These are phyloP conservation scores for Potamilus streckersoni DNA, from an alignment of 1,140 invertebrate species.

Conservation along the genomic window DNA sequence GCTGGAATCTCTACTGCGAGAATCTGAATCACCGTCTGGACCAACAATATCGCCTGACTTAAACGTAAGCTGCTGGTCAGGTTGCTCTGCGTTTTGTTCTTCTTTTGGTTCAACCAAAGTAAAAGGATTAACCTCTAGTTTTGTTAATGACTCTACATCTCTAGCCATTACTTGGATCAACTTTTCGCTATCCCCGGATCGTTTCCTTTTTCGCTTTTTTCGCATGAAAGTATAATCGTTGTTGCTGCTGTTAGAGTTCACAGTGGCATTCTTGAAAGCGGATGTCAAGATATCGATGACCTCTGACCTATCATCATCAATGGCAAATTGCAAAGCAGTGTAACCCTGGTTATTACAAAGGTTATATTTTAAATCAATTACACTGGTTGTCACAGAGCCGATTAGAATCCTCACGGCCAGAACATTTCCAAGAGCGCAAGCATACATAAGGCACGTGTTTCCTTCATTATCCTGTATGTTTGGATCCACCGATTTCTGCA, in stretches of 20 bases:
- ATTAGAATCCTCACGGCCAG: slow-evolving; percentile 12
- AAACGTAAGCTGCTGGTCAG: no score
- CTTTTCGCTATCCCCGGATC: no score
- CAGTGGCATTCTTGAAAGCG: neutral
- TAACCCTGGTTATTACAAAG: slow-evolving; percentile 43
- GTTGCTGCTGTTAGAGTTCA: neutral
- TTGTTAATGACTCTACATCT: no score
- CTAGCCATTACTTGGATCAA: no score
- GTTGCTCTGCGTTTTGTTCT: no score
- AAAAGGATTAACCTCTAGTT: no score
- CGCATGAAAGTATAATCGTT: neutral
- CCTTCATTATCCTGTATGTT: slow-evolving; percentile 42
- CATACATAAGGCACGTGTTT: slow-evolving; percentile 46
- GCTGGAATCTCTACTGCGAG: no score
- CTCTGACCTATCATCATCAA: slow-evolving; percentile 5
- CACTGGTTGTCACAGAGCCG: slow-evolving; percentile 1
- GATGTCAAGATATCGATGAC: slow-evolving; percentile 14
- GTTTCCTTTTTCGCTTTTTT: no score
- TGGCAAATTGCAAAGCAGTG: slow-evolving; percentile 33
- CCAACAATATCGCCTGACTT: no score
- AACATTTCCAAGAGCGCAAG: slow-evolving; percentile 18
- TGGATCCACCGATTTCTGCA: slow-evolving; percentile 34
- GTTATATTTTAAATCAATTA: slow-evolving; percentile 30
- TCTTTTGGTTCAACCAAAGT: no score
- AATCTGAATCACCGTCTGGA: no score